Evolutionary conservation across 2,113 vertebrate genomes (phyloP), one percentile per base, ranked within the genome.

Genomic region (Nothoprocta perdicaria): DNA sequence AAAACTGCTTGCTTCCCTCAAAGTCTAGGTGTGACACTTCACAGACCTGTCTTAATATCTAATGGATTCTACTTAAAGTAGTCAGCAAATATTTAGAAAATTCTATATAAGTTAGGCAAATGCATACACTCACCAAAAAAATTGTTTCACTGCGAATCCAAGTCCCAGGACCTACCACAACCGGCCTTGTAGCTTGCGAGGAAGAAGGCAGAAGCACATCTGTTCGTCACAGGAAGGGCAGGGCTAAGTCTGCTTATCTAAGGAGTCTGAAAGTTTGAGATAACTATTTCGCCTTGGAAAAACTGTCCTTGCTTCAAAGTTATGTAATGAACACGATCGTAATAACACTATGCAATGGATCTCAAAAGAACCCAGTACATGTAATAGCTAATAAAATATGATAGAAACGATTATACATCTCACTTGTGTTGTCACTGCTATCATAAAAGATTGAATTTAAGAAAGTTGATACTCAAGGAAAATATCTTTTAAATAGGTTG

Each of bases 201-300:
- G 41, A 66, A 0, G 12, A 67, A 71, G 55, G 12, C 60, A 92
- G 62, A 65, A 71, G 46, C 61, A 12, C 45, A 52, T 63, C 38
- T 85, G 75, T 48, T 85, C 0, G 2, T 80, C 95, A 87, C 94
- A 92, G 91, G 88, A 95, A 94, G 95, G 95, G 94, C 94, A 75
- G 92, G 91, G 92, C 90, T 89, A 84, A 74, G 84, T 53, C 84
- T 95, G 87, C 92, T 93, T 95, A 95, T 93, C 96, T 93, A 4
- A 46, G 52, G 41, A 18, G 92, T n/a, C 92, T 93, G 95, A 66
- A 73, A 74, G 68, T 43, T 78, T 0, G 13, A 92, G 96, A 96
- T 96, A 96, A 95, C 78, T 3, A 14, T 38, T 90, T 53, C 61
- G 67, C 21, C 35, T 35, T 6, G 2, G 3, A 6, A 80, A 84